These are phyloP conservation scores for Calypte anna DNA, from an alignment of 2,113 vertebrate species.

Conservation along the genomic window DNA sequence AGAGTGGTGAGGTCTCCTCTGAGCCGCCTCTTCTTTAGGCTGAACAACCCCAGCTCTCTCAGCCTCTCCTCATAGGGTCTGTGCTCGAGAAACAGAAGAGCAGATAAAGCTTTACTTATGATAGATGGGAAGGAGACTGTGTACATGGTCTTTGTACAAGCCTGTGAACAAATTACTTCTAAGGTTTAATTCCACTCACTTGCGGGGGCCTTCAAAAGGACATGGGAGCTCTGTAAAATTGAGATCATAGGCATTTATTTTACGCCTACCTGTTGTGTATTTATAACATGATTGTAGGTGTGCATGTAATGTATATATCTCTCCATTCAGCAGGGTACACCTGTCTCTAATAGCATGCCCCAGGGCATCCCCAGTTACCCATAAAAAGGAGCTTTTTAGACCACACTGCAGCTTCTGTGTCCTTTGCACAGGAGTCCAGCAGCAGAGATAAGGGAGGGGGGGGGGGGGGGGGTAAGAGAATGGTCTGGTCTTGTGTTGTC, in stretches of 20 bases:
- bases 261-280: neutral
- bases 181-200: neutral
- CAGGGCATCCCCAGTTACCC: neutral
- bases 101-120: neutral
- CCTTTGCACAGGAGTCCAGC: neutral
- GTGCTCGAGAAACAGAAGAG: too few species aligned
- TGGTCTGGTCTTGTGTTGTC: neutral
- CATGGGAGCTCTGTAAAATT: neutral
- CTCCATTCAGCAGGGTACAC: neutral
- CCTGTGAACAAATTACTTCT: neutral
- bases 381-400: neutral
- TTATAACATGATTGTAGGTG: neutral
- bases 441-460: neutral
- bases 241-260: neutral
- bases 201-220: neutral
- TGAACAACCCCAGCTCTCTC: too few species aligned
- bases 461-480: neutral
- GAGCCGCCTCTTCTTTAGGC: too few species aligned
- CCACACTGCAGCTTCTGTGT: neutral
- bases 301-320: neutral
- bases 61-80: too few species aligned
- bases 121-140: neutral
- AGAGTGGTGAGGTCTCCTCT: too few species aligned
- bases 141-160: neutral
- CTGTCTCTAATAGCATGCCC: neutral